Percentiles rank a stretch among this genome's conserved stretches.
Conservation (phyloP, 2,888 invertebrate species). For the Agrotis segetum region DNA sequence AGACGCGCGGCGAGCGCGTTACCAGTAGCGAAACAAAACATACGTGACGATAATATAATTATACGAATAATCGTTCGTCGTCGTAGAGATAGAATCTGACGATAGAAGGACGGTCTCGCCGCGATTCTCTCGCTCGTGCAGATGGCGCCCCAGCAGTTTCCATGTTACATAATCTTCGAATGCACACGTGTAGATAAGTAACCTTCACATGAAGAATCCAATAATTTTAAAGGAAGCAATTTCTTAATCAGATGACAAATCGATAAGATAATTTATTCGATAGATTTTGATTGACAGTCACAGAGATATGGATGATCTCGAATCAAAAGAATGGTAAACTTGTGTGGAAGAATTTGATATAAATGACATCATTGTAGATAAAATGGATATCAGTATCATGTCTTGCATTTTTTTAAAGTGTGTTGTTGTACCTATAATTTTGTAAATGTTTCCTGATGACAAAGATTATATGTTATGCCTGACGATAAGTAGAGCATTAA, state of each 20-base stretch:
- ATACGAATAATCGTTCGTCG: too few relatives aligned
- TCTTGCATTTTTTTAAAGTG: neutral
- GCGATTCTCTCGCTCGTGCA: too few relatives aligned
- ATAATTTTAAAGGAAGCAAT: neutral
- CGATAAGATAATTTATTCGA: conserved; percentile 31
- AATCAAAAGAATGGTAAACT: conserved; percentile 17
- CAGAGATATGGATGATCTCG: conserved; percentile 17
- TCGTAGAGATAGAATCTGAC: too few relatives aligned
- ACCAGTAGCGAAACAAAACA: too few relatives aligned
- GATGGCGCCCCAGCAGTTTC: too few relatives aligned
- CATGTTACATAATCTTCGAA: neutral
- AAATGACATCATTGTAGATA: neutral
- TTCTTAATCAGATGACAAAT: conserved; percentile 2
- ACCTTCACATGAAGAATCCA: neutral
- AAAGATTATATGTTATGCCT: neutral
- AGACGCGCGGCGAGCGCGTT: too few relatives aligned
- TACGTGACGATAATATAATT: too few relatives aligned
- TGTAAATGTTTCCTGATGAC: neutral
- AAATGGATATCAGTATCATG: neutral
- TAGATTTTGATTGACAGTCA: neutral
- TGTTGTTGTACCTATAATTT: neutral
- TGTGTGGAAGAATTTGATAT: conserved; percentile 2
- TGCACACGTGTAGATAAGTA: neutral
- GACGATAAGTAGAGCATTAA: neutral
- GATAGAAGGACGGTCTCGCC: too few relatives aligned